Percentiles rank a stretch among this genome's conserved stretches.
Evolutionary conservation across 2,113 vertebrate species (phyloP).

Genomic region (Myodes glareolus): DNA sequence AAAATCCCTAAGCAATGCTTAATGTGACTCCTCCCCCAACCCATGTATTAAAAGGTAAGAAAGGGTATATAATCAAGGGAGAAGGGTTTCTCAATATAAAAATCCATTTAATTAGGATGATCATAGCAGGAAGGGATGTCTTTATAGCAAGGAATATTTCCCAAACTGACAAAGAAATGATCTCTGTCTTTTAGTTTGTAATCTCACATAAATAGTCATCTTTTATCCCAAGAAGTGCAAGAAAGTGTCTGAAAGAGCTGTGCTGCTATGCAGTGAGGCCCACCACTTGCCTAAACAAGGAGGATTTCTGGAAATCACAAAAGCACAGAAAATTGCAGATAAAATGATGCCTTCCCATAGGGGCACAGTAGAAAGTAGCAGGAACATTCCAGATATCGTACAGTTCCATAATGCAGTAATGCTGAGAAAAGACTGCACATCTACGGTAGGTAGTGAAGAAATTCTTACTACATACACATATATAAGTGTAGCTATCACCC

Average conservation of each 20-base stretch:
- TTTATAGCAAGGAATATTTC: background rate
- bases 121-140: accelerated
- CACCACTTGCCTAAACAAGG: background rate
- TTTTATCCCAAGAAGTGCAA: background rate
- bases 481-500: background rate
- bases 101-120: background rate
- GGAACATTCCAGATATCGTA: background rate
- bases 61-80: background rate
- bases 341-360: accelerated
- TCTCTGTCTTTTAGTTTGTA: background rate
- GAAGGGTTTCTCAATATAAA: background rate
- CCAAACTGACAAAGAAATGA: background rate
- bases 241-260: background rate
- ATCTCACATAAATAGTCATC: background rate
- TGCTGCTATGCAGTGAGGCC: accelerated
- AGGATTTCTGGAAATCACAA: background rate
- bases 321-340: background rate
- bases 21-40: background rate
- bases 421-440: accelerated
- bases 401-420: accelerated
- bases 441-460: background rate
- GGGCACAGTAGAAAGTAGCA: accelerated
- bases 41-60: background rate
- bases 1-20: background rate
- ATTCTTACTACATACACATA: background rate